Base-by-base conservation (phyloP, 2,888 invertebrate species). In the Pachliopta kotzebuea region DNA sequence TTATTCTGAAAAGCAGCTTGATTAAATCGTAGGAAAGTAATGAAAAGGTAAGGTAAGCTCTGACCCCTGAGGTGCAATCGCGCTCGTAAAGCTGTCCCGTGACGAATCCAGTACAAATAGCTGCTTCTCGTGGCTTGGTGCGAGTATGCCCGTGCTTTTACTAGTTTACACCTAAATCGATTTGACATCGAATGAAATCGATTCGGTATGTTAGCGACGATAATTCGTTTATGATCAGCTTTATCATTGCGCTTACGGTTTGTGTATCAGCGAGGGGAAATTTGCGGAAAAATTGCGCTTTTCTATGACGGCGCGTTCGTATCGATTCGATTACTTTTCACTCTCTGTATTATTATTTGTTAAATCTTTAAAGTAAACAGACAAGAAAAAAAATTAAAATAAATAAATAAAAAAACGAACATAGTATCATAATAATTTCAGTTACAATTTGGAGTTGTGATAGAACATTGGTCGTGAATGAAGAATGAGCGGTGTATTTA, bases 101-200 rank as follows among this genome's bases (percentile, higher is more conserved):
- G 72, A 72, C 89, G 77, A 89, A 90, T 89, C 72, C 72, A 81
- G 76, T 88, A 90, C 89, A 89, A 88, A 89, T 89, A 85, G 45
- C n/a, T 76, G 79, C 78, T 77, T 76, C 78, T 77, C 71, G 70
- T 68, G 82, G 83, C 79, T 78, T 78, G 72, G 75, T 68, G 79
- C 73, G 63, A 65, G 57, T 52, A 29, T 4, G 56, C 18, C n/a
- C 50, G 24, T 45, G 77, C 79, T 80, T 85, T 83, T 84, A 84
- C 79, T 83, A 87, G 85, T 86, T 88, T 84, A 87, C 89, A 89
- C 86, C 77, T 82, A 81, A 90, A 90, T 90, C 88, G 86, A 90
- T 90, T 90, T 74, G 83, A 87, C 83, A 88, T 88, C 83, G 84
- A 82, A 80, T 77, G 83, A 84, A 90, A 90, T 90, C 81, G 86